These are phyloP conservation scores for Pogonophryne albipinna DNA, from an alignment of 2,797 vertebrate species.

Conservation along the genomic window DNA sequence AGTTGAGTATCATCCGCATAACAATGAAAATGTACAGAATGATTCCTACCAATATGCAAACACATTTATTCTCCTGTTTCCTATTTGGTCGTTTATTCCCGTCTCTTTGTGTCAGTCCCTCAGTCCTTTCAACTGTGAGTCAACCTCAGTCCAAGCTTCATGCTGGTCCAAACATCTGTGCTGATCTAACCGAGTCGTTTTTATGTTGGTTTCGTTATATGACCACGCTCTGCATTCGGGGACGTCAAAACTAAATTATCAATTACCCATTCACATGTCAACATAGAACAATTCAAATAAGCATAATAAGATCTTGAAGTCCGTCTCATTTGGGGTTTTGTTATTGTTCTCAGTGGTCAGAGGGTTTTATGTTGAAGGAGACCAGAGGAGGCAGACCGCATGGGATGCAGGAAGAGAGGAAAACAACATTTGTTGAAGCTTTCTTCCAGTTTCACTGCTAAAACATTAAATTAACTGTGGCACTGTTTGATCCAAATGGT, in stretches of 20 bases:
- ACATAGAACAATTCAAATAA: constrained; percentile 40
- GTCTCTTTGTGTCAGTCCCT: constrained; percentile 12
- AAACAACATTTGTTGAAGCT: constrained; percentile 49
- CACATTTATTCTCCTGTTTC: background rate
- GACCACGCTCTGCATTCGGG: constrained; percentile 47
- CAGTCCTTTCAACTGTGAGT: background rate
- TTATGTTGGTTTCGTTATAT: constrained; percentile 46
- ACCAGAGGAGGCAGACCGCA: constrained; percentile 4
- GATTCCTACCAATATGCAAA: background rate
- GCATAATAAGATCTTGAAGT: constrained; percentile 39
- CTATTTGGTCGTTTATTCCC: constrained; percentile 17
- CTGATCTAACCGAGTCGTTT: constrained; percentile 31
- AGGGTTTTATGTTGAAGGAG: constrained; percentile 44
- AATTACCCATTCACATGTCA: constrained; percentile 56
- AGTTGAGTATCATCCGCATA: no score
- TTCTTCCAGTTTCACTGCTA: constrained; percentile 40
- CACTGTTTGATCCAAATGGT: constrained; percentile 40
- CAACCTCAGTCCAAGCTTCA: constrained; percentile 26
- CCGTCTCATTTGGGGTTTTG: constrained; percentile 37
- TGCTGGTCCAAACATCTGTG: constrained; percentile 56
- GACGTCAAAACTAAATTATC: constrained; percentile 42
- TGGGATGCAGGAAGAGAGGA: constrained; percentile 31
- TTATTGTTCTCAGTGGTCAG: constrained; percentile 56
- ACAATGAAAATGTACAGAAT: no score
- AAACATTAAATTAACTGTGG: constrained; percentile 28